Evolutionary conservation across 1,140 invertebrate genomes (phyloP).

Genomic region (Goniozus legneri): DNA sequence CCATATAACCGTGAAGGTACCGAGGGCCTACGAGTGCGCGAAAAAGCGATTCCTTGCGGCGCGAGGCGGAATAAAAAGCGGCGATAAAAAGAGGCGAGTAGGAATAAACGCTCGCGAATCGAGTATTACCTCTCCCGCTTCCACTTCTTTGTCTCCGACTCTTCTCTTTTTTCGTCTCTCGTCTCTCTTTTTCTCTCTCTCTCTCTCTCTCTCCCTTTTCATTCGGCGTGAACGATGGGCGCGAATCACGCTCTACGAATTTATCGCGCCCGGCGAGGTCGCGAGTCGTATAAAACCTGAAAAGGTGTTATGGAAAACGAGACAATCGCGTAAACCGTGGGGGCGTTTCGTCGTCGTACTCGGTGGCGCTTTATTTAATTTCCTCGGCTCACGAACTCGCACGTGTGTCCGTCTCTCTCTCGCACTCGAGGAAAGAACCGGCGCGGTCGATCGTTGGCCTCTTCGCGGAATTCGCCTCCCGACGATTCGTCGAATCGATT

Average conservation of each 20-base stretch:
- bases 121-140: no score
- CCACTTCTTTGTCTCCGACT: no score
- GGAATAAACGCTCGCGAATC: no score
- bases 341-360: no score
- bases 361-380: constrained; percentile 17
- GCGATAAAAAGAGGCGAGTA: no score
- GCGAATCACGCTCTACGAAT: constrained; percentile 16
- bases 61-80: background rate
- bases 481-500: constrained; percentile 20
- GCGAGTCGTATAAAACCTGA: background rate
- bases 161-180: no score
- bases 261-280: constrained; percentile 9
- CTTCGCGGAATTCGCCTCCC: background rate
- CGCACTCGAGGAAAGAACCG: no score
- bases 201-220: constrained; percentile 3
- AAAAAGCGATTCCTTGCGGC: constrained; percentile 9
- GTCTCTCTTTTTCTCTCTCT: no score
- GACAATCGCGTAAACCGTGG: constrained; percentile 9
- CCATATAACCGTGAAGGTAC: no score
- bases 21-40: constrained; percentile 12
- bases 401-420: background rate
- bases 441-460: background rate
- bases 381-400: constrained; percentile 9
- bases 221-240: constrained; percentile 12
- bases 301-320: constrained; percentile 6